Conservation (phyloP, 2,797 vertebrate genomes). For the Poecilia picta region DNA sequence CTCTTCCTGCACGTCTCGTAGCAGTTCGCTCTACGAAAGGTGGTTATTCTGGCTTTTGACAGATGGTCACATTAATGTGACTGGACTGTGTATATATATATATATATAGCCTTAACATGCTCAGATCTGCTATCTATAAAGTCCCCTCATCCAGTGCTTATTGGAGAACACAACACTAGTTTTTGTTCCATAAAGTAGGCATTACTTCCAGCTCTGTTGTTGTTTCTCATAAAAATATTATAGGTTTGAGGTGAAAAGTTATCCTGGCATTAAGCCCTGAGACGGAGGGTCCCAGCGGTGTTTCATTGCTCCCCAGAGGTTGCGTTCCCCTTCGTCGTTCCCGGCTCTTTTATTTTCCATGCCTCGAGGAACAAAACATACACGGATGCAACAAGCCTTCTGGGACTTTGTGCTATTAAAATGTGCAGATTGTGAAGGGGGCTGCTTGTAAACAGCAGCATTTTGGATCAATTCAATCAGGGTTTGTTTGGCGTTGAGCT, state of each 20-base stretch:
- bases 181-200: slow-evolving; percentile 36
- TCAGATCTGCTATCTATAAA: slow-evolving; percentile 29
- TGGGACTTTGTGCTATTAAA: slow-evolving; percentile 81
- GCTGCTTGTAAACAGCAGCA: slow-evolving; percentile 77
- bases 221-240: slow-evolving; percentile 70
- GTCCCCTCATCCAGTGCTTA: slow-evolving; percentile 38
- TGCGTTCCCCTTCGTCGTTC: slow-evolving; percentile 64
- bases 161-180: slow-evolving; percentile 48
- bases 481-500: slow-evolving; percentile 59
- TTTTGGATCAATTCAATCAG: slow-evolving; percentile 84
- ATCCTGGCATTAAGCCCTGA: slow-evolving; percentile 73
- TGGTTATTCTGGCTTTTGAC: no score
- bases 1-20: no score
- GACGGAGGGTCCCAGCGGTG: slow-evolving; percentile 63
- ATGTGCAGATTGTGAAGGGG: slow-evolving; percentile 72
- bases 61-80: no score
- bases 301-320: slow-evolving; percentile 82
- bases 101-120: slow-evolving; percentile 25
- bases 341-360: slow-evolving; percentile 78
- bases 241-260: slow-evolving; percentile 70
- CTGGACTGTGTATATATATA: no score
- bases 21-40: no score
- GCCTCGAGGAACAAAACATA: slow-evolving; percentile 77
- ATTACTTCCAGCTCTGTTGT: slow-evolving; percentile 46
- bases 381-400: slow-evolving; percentile 80